These are phyloP conservation scores for Oceanodroma leucorhoa DNA, from an alignment of 2,797 vertebrate species.

Conservation along the genomic window DNA sequence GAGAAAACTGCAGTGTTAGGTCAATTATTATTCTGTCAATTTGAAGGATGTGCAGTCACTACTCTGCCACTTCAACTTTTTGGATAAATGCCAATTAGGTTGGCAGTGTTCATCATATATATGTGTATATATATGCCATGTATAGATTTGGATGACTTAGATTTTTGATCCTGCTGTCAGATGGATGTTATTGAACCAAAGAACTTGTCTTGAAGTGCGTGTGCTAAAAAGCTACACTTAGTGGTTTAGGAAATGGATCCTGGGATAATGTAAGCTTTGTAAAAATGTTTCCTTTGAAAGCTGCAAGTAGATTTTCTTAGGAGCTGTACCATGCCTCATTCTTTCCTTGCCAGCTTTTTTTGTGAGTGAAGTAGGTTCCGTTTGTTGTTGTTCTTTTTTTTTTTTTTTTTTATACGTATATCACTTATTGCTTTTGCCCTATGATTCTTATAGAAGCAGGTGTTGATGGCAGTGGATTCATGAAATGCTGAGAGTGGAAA, in stretches of 20 bases:
- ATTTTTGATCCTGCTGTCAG: background rate
- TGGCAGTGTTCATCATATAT: background rate
- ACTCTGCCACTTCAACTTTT: background rate
- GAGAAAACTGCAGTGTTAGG: background rate
- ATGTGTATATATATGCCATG: background rate
- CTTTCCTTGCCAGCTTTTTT: background rate
- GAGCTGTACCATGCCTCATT: background rate
- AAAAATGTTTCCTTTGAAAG: background rate
- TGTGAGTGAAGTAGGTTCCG: background rate
- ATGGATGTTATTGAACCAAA: background rate
- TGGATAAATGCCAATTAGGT: background rate
- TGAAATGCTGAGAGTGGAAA: background rate
- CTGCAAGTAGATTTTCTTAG: background rate
- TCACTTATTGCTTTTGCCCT: background rate
- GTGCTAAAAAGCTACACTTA: background rate
- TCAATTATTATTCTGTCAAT: background rate
- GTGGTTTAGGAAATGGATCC: background rate
- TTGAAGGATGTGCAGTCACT: background rate
- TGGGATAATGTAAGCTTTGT: background rate
- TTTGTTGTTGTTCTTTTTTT: too few species aligned
- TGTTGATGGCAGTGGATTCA: background rate
- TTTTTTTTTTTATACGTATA: background rate
- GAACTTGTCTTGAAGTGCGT: background rate
- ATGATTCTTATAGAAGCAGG: background rate
- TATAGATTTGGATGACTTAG: background rate